Percentiles rank a stretch among this genome's conserved stretches.
phyloP scores from a whole-genome alignment of 35 echinoderm and acorn worm species.

The Patiria miniata region DNA sequence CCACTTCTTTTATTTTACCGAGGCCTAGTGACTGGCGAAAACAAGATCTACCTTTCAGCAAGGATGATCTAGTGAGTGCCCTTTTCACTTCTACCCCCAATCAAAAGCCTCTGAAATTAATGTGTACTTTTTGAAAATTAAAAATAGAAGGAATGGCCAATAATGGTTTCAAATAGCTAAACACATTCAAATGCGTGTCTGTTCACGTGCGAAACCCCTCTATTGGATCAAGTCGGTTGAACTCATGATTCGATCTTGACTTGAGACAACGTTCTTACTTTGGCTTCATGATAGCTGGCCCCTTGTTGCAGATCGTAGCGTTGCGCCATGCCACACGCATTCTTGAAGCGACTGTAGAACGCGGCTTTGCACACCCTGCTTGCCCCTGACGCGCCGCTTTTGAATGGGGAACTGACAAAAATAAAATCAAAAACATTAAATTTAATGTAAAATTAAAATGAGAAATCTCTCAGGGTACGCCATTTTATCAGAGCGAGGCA shows the following conservation, averaged over 20 bases:
- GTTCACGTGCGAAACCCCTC: too few species aligned
- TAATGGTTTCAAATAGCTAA: too few species aligned
- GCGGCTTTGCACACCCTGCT: slow-evolving; percentile 87
- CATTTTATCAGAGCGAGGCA: neutral
- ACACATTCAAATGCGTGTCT: neutral
- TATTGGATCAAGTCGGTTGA: too few species aligned
- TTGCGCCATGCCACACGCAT: slow-evolving; percentile 49
- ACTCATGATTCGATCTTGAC: too few species aligned
- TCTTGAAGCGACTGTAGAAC: slow-evolving; percentile 70
- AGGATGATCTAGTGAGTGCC: too few species aligned
- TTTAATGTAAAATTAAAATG: neutral
- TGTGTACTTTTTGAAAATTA: too few species aligned
- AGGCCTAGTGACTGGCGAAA: too few species aligned
- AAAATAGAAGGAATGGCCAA: too few species aligned
- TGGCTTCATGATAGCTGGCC: slow-evolving; percentile 62
- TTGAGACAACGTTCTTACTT: slow-evolving; percentile 73
- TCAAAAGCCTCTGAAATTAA: too few species aligned
- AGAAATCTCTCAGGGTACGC: neutral
- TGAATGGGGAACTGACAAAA: slow-evolving; percentile 83
- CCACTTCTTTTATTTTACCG: too few species aligned
- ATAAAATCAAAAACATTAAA: neutral
- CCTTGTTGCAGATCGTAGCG: slow-evolving; percentile 58
- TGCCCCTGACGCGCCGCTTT: slow-evolving; percentile 63
- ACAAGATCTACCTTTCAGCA: too few species aligned
- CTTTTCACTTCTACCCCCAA: too few species aligned